phyloP scores from a whole-genome alignment of 2,888 invertebrate genomes.

The Pammene fasciana region DNA sequence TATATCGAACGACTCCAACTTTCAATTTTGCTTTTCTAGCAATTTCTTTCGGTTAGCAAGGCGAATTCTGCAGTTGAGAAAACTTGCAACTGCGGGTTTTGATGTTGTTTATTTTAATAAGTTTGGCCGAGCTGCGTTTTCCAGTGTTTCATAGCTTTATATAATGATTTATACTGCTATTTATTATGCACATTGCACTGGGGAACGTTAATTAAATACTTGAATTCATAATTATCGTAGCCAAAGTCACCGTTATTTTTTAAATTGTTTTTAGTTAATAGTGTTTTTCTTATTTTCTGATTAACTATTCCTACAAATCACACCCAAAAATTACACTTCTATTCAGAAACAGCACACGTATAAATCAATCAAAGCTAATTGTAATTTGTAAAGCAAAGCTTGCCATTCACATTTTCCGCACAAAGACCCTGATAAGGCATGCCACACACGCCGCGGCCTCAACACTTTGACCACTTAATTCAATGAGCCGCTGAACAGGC shows the following conservation, averaged over 20 bases:
- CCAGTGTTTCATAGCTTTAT: background rate
- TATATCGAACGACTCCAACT: slow-evolving; percentile 38
- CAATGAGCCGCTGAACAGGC: slow-evolving; percentile 54
- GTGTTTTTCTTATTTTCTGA: no score
- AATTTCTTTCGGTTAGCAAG: slow-evolving; percentile 35
- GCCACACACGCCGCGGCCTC: slow-evolving; percentile 60
- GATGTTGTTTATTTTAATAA: slow-evolving; percentile 32
- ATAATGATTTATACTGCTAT: background rate
- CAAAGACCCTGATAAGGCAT: slow-evolving; percentile 50
- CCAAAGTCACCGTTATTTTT: no score
- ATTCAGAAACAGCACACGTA: no score
- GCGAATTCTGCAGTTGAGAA: slow-evolving; percentile 16
- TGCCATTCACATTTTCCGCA: slow-evolving; percentile 18
- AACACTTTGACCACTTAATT: slow-evolving; percentile 67
- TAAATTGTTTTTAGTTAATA: no score
- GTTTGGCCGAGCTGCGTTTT: background rate
- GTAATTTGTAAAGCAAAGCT: slow-evolving; percentile 27
- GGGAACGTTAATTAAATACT: no score
- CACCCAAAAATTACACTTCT: no score
- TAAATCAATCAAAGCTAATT: background rate
- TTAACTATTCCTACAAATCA: no score
- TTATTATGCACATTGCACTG: background rate
- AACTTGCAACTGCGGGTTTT: slow-evolving; percentile 27
- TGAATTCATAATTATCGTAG: no score
- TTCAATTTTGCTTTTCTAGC: slow-evolving; percentile 37